phyloP scores from a whole-genome alignment of 2,888 invertebrate genomes.

The Tanytarsus gracilentus region DNA sequence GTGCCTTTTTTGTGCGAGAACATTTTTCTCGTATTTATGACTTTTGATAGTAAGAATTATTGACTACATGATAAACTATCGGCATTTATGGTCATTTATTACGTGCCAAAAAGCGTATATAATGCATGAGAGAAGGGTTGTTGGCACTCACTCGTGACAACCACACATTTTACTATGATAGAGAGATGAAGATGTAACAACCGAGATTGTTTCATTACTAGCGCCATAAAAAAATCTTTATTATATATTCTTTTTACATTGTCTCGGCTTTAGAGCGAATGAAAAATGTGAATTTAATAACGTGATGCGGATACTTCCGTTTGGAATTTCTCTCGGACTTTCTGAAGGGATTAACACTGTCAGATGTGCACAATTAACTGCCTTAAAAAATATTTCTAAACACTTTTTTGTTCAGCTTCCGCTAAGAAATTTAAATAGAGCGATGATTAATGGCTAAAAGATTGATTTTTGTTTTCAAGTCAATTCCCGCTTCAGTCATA shows the following conservation, averaged over 20 bases:
- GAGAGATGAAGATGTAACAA: no score
- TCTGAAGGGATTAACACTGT: background rate
- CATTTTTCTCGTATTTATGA: slow-evolving; percentile 25
- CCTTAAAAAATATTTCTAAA: background rate
- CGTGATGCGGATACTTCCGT: slow-evolving; percentile 18
- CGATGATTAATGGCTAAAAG: slow-evolving; percentile 7
- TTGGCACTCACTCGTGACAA: background rate
- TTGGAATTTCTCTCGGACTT: background rate
- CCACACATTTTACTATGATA: no score
- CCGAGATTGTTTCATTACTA: no score
- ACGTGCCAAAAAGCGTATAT: background rate
- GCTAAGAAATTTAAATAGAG: background rate
- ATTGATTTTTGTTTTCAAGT: no score
- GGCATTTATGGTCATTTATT: slow-evolving; percentile 18
- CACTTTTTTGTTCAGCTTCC: background rate
- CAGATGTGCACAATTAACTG: slow-evolving; percentile 2
- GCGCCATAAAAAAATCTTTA: no score
- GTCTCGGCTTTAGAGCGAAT: background rate
- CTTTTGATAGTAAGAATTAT: slow-evolving; percentile 26
- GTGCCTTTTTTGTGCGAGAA: slow-evolving; percentile 1
- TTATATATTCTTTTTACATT: no score
- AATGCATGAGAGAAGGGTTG: slow-evolving; percentile 15
- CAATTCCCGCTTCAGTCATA: no score
- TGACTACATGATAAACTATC: slow-evolving; percentile 28
- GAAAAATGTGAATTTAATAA: slow-evolving; percentile 10